Evolutionary conservation across 2,888 invertebrate species (phyloP), one percentile per base, ranked within the genome.

Genomic region (Drosophila colorata): DNA sequence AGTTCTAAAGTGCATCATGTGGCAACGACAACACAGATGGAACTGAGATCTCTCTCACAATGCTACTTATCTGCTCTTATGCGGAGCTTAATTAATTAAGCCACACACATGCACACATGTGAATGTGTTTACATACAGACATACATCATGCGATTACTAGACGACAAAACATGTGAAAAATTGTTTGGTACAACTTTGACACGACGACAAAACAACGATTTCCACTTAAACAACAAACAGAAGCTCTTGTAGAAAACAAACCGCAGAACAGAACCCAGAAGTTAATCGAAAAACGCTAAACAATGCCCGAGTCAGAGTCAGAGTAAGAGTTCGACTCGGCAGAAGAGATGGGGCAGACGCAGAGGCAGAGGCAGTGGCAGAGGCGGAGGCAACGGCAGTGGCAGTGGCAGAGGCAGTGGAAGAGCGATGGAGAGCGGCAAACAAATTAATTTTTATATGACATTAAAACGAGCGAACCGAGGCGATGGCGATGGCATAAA

Each of bases 381-480:
- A 61, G 81, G n/a, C n/a, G n/a, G n/a, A n/a, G n/a, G n/a, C n/a
- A n/a, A n/a, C n/a, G n/a, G n/a, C n/a, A n/a, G 57, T 14, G 16
- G 2, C 53, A 20, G 59, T 2, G 33, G 35, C 41, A 44, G 51
- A 4, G 16, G 40, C 16, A 7, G 40, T 4, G 40, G 16, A 43
- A 69, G 68, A 61, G 81, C 64, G 64, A 67, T 55, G 47, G 48
- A 59, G 82, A 86, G 80, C 77, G 79, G 72, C 87, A 78, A 90
- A 83, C 88, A 88, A 90, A 90, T 90, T 89, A 88, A 90, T 89
- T 88, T 90, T 88, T 88, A 89, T 87, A 83, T 85, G 85, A 85
- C 88, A 89, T 85, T 82, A 89, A 85, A 89, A 82, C 89, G 89
- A 88, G 86, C 85, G 81, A 80, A 57, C 63, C 71, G 84, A 87